Evolutionary conservation across 37 sponge, comb jelly and placozoan species (phyloP).

Genomic region (Cladorhizidae sp.): DNA sequence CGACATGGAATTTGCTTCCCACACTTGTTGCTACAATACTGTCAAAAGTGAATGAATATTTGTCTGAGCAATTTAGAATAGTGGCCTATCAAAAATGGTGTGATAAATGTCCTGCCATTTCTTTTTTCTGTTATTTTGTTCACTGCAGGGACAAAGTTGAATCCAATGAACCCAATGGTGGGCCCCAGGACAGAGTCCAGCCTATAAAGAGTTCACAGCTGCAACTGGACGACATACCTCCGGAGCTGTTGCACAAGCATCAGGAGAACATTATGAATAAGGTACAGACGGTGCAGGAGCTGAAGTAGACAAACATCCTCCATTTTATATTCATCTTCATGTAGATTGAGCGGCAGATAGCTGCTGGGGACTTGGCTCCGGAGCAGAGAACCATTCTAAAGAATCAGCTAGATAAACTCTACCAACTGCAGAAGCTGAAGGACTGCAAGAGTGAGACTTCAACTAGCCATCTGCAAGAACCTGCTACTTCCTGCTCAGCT

Average conservation of each 20-base stretch:
- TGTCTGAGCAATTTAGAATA: too few relatives aligned
- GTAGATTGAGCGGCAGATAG: constrained; percentile 33
- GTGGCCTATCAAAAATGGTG: too few relatives aligned
- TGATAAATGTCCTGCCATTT: too few relatives aligned
- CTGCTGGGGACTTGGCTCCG: constrained; percentile 16
- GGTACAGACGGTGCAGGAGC: constrained; percentile 8
- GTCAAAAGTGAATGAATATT: too few relatives aligned
- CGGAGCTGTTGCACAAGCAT: constrained; percentile 52
- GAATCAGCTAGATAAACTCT: constrained; percentile 42
- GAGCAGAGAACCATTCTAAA: constrained; percentile 30
- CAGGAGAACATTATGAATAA: constrained; percentile 51
- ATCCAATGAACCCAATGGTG: not conserved
- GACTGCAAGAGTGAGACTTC: not conserved
- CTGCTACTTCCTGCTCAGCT: too few relatives aligned
- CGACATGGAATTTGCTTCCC: too few relatives aligned
- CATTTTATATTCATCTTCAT: not conserved
- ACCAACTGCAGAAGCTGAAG: constrained; percentile 37
- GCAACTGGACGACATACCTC: constrained; percentile 56
- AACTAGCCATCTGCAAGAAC: too few relatives aligned
- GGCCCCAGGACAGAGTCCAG: not conserved
- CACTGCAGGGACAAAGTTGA: too few relatives aligned
- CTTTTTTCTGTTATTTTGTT: too few relatives aligned
- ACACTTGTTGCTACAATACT: too few relatives aligned
- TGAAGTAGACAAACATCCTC: not conserved
- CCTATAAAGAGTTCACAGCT: constrained; percentile 26